Evolutionary conservation across 2,888 invertebrate genomes (phyloP), one percentile per base, ranked within the genome.

Genomic region (Ophion obscuratus): DNA sequence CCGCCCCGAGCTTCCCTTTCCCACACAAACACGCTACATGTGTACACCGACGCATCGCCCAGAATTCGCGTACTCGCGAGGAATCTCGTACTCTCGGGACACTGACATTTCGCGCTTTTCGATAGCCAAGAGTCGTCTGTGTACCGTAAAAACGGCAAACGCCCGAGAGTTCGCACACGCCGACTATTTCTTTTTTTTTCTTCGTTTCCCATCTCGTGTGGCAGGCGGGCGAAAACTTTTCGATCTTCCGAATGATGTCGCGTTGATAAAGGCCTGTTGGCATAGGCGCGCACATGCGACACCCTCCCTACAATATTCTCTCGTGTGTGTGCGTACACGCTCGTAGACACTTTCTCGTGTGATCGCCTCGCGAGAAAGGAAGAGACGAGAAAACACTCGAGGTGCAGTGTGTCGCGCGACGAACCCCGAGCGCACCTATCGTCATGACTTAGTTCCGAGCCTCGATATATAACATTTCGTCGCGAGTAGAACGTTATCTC

Each of bases 331-430:
- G 4, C 27, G 70, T 64, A 67, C 64, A 77, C 24, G n/a, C 44
- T 40, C 4, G 7, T 2, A 20, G 47, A 0, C 17, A 40, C 53
- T 62, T 71, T 70, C 70, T 70, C 79, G 78, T 62, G 78, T 61
- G 36, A 62, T 70, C 62, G 62, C 66, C 27, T 9, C 40, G n/a
- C 7, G 66, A 66, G 66, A 53, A 40, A 70, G 66, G 53, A 11
- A 57, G 44, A 66, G 66, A 76, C 36, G 76, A 67, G 53, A 53
- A 64, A 76, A 66, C 66, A 67, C 24, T 70, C 66, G 36, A 40
- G 40, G 66, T 76, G 66, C 24, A 68, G 77, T 67, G 66, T 77
- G 66, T 66, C 76, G 57, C 66, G 66, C 53, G 66, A 67, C 66
- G 67, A 77, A 67, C 77, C 31, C 76, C 53, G 76, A 75, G 40